Evolutionary conservation across 2,113 vertebrate species (phyloP), one percentile per base, ranked within the genome.

Genomic region (Neogale vison): DNA sequence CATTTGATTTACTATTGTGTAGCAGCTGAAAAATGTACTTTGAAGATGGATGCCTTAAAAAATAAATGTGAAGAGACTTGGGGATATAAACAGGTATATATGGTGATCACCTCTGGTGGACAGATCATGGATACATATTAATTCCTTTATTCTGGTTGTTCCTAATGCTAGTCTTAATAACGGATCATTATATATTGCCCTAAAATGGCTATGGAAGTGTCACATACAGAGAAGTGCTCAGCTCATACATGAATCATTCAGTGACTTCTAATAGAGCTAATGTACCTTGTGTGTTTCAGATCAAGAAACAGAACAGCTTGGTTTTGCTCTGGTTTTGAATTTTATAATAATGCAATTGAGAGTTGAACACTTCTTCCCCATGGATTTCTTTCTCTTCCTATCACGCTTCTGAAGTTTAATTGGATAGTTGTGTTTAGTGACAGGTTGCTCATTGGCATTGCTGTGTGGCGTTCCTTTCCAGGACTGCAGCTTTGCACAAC

Each of bases 81-180:
- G 24, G 91, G n/a, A 69, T 5, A 74, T 42, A 77, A 93, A 77
- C 71, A 90, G 71, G 42, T 42, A 89, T 57, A 86, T 82, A 71
- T 1, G 63, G 11, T 10, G 36, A 9, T 77, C 55, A 93, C 52
- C 31, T 52, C 65, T 79, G 23, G 29, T 36, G 52, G n/a, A 39
- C 52, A 96, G 67, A 57, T 79, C 84, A 50, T 61, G n/a, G 47
- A 36, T 52, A 50, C n/a, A 80, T 71, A 61, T 74, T 61, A 67
- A 39, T 93, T 63, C 39, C 13, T 85, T 95, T 7, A 29, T 36
- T 77, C 65, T 72, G 4, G n/a, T 88, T 65, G 61, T 18, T 18
- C 20, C 1, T 80, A 8, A 74, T 76, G 74, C 29, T 88, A 11
- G 24, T 88, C 90, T 88, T 57, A 81, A 93, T 50, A 69, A 87